A percentile compares a stretch with the other conserved stretches of the same genome.
phyloP scores from a whole-genome alignment of 1,140 invertebrate genomes.

The Calliphora vicina region DNA sequence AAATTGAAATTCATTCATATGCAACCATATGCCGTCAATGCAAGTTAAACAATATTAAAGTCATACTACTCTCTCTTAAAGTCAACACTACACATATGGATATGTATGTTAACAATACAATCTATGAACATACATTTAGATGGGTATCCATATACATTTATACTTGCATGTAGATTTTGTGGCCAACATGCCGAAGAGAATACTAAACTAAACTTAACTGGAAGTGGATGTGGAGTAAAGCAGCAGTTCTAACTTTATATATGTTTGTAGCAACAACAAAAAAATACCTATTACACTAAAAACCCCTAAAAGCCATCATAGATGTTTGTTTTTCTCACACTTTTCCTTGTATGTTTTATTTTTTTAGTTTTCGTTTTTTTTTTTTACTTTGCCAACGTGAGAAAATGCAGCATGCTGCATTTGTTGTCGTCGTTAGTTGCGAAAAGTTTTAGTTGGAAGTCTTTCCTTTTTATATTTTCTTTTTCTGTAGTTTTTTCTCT shows the following conservation, averaged over 20 bases:
- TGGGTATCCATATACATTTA: too few relatives aligned
- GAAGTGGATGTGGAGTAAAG: not conserved
- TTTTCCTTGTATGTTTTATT: not conserved
- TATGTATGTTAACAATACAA: too few relatives aligned
- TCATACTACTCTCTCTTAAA: conserved; percentile 11
- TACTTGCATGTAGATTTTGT: not conserved
- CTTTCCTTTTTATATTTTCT: not conserved
- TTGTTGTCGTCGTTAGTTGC: not conserved
- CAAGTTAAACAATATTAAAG: conserved; percentile 1
- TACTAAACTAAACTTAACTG: not conserved
- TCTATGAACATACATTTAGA: too few relatives aligned
- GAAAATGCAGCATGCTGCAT: not conserved
- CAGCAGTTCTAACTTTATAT: too few relatives aligned
- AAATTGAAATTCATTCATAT: conserved; percentile 14
- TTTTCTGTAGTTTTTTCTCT: not conserved
- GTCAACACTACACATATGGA: too few relatives aligned
- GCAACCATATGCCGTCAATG: not conserved
- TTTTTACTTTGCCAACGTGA: not conserved
- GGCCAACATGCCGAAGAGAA: not conserved
- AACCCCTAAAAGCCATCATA: not conserved
- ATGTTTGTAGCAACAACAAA: not conserved
- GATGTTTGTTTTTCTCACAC: not conserved
- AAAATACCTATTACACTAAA: not conserved
- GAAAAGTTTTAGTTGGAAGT: not conserved
- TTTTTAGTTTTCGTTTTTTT: not conserved